Percentiles rank a stretch among this genome's conserved stretches.
These are phyloP conservation scores for Oscheius sp. DNA, from an alignment of 2,888 invertebrate genomes.

Conservation along the genomic window DNA sequence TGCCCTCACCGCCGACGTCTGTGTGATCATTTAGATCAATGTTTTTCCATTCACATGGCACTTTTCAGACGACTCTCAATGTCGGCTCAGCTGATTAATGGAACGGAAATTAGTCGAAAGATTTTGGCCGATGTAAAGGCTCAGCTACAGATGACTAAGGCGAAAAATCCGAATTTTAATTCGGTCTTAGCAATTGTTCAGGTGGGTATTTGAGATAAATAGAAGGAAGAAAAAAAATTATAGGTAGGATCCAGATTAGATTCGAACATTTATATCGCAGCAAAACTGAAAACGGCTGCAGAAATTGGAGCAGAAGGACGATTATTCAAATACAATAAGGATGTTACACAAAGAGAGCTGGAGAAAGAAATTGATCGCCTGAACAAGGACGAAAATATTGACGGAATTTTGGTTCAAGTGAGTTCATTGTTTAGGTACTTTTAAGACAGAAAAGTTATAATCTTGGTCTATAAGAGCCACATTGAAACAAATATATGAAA, in stretches of 20 bases:
- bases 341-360: constrained; percentile 79
- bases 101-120: constrained; percentile 72
- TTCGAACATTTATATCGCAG: constrained; percentile 96
- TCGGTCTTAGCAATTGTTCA: constrained; percentile 85
- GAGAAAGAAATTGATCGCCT: constrained; percentile 77
- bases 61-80: too few species aligned
- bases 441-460: too few species aligned
- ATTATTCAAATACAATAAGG: constrained; percentile 81
- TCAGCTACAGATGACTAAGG: constrained; percentile 73
- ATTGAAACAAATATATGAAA: too few species aligned
- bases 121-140: constrained; percentile 78
- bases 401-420: constrained; percentile 71
- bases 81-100: constrained; percentile 67
- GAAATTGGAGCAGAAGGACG: constrained; percentile 82
- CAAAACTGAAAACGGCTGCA: constrained; percentile 90
- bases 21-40: too few species aligned
- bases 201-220: constrained; percentile 69
- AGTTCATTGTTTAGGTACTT: too few species aligned
- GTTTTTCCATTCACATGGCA: too few species aligned
- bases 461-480: too few species aligned
- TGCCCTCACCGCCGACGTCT: too few species aligned
- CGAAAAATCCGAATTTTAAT: constrained; percentile 76
- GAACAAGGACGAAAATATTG: constrained; percentile 83
- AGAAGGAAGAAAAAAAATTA: not conserved
- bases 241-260: constrained; percentile 95